Conservation (phyloP, 2,797 vertebrate genomes). For the Scleropages formosus region DNA sequence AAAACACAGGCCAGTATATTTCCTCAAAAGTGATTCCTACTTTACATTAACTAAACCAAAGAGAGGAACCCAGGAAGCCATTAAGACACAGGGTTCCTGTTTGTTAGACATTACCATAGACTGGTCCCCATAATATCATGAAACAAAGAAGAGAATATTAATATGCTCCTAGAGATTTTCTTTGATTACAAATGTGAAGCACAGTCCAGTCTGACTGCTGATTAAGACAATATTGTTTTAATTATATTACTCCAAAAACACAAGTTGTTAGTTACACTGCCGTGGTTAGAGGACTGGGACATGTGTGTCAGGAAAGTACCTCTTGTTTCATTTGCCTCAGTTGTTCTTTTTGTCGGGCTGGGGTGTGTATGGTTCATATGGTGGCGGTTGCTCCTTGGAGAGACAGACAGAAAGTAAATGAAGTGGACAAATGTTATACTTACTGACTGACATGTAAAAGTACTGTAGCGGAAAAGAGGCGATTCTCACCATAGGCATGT, state of each 20-base stretch:
- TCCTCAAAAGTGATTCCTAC: slow-evolving; percentile 12
- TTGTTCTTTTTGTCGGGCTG: slow-evolving; percentile 80
- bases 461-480: neutral
- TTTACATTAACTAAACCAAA: slow-evolving; percentile 28
- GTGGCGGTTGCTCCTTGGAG: slow-evolving; percentile 81
- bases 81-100: neutral
- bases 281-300: slow-evolving; percentile 1
- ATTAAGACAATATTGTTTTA: neutral
- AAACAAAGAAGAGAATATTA: slow-evolving; percentile 5
- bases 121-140: neutral
- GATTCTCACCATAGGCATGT: slow-evolving; percentile 84
- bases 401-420: neutral
- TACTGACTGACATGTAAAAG: neutral
- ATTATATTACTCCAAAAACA: slow-evolving; percentile 13
- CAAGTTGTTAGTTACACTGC: neutral
- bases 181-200: neutral
- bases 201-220: neutral
- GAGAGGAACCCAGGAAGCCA: slow-evolving; percentile 28
- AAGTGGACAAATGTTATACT: neutral
- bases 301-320: neutral
- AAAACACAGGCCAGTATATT: slow-evolving; percentile 26
- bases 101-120: slow-evolving; percentile 1
- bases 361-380: slow-evolving; percentile 77
- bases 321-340: slow-evolving; percentile 41
- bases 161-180: neutral